Evolutionary conservation across 2,888 invertebrate species (phyloP).

Genomic region (Celastrina argiolus): DNA sequence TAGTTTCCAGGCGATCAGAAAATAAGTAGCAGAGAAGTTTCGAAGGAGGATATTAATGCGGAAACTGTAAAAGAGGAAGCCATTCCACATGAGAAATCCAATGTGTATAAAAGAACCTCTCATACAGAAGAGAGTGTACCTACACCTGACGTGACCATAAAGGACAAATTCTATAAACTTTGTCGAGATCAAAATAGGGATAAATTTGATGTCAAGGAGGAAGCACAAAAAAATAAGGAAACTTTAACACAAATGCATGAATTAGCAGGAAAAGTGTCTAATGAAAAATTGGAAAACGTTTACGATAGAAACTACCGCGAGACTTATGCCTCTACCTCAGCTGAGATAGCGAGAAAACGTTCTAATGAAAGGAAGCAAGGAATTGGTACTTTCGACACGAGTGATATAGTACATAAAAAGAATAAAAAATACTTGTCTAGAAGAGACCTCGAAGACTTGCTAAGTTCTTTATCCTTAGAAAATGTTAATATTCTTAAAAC

Average conservation of each 20-base stretch:
- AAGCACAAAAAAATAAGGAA: conserved; percentile 43
- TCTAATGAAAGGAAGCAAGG: conserved; percentile 34
- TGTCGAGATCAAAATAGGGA: not conserved
- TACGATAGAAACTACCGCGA: not conserved
- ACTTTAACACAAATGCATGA: conserved; percentile 29
- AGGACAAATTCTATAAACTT: not conserved
- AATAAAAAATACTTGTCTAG: conserved; percentile 61
- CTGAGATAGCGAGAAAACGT: conserved; percentile 12
- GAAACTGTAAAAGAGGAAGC: not conserved
- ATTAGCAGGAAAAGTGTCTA: conserved; percentile 5
- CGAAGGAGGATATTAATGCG: not conserved
- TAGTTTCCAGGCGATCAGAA: not conserved
- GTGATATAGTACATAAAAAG: conserved; percentile 59
- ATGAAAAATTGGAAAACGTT: not conserved
- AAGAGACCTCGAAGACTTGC: conserved; percentile 58
- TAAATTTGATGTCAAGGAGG: conserved; percentile 36
- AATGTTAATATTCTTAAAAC: conserved; percentile 59
- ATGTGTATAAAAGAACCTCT: conserved; percentile 5
- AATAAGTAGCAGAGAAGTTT: not conserved
- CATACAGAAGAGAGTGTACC: not conserved
- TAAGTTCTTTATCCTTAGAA: conserved; percentile 59
- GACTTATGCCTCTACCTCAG: not conserved
- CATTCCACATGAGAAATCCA: not conserved
- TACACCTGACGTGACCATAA: not conserved
- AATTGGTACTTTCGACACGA: conserved; percentile 43